Percentiles rank a stretch among this genome's conserved stretches.
Evolutionary conservation across 2,888 invertebrate species (phyloP).

Genomic region (Archips crataeganus): DNA sequence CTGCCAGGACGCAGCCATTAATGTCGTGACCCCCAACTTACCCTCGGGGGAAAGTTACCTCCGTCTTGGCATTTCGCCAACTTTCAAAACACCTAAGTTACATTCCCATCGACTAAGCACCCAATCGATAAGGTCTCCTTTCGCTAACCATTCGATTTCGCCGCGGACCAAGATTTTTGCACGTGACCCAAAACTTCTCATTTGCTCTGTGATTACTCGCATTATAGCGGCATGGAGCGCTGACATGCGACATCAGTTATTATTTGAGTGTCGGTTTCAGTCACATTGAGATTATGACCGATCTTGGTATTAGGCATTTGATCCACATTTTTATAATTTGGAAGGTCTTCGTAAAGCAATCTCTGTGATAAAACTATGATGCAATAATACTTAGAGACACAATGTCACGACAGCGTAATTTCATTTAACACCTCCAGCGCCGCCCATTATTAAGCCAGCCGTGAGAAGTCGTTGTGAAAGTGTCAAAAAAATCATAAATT

Average conservation of each 20-base stretch:
- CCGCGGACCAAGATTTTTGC: slow-evolving; percentile 45
- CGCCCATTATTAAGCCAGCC: slow-evolving; percentile 58
- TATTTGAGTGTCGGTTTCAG: slow-evolving; percentile 69
- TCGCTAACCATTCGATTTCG: slow-evolving; percentile 48
- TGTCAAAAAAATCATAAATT: slow-evolving; percentile 57
- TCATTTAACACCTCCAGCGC: slow-evolving; percentile 56
- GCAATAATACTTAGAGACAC: slow-evolving; percentile 41
- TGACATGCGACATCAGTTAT: slow-evolving; percentile 72
- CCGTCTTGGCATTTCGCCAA: slow-evolving; percentile 66
- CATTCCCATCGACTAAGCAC: slow-evolving; percentile 46
- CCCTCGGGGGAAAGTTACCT: slow-evolving; percentile 58
- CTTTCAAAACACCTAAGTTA: slow-evolving; percentile 55
- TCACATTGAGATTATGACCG: slow-evolving; percentile 55
- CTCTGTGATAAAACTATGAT: slow-evolving; percentile 18
- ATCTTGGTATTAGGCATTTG: slow-evolving; percentile 53
- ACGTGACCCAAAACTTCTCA: slow-evolving; percentile 80
- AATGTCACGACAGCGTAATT: slow-evolving; percentile 47
- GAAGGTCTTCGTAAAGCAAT: not conserved
- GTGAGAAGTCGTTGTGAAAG: slow-evolving; percentile 60
- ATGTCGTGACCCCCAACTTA: slow-evolving; percentile 73
- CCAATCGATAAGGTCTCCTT: slow-evolving; percentile 56
- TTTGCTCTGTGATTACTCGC: slow-evolving; percentile 78
- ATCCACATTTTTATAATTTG: not conserved
- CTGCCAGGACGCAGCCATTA: slow-evolving; percentile 80
- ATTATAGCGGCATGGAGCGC: slow-evolving; percentile 56